Conservation (phyloP, 2,797 vertebrate species). For the Linurgus olivaceus region DNA sequence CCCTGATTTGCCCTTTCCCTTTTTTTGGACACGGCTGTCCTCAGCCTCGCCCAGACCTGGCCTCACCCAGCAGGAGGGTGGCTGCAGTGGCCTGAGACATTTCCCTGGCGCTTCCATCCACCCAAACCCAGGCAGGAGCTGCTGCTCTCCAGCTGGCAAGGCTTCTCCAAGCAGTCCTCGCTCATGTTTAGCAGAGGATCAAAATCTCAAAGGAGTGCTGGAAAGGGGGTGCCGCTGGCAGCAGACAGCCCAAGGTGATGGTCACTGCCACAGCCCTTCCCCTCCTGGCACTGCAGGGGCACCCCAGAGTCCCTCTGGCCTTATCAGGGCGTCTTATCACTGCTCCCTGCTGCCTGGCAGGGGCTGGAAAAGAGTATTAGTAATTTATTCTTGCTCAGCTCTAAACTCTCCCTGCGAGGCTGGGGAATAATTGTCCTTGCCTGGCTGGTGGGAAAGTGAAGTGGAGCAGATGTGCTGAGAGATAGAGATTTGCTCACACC, state of each 20-base stretch:
- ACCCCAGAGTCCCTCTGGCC: background rate
- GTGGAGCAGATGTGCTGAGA: background rate
- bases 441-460: background rate
- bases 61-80: rapidly evolving
- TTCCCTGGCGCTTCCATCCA: background rate
- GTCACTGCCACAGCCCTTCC: background rate
- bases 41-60: background rate
- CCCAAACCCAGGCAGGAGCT: background rate
- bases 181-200: background rate
- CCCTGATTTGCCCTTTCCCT: background rate
- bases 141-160: background rate
- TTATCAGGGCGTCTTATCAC: background rate
- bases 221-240: background rate
- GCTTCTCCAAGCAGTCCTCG: background rate
- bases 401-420: background rate
- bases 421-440: background rate
- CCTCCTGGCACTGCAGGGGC: background rate
- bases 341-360: background rate
- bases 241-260: background rate
- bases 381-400: background rate
- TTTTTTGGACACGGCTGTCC: background rate
- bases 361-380: background rate
- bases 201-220: background rate
- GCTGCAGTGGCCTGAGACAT: background rate
- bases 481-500: background rate